Evolutionary conservation across 2,113 vertebrate species (phyloP), one percentile per base, ranked within the genome.

Genomic region (Trematocara zebra): DNA sequence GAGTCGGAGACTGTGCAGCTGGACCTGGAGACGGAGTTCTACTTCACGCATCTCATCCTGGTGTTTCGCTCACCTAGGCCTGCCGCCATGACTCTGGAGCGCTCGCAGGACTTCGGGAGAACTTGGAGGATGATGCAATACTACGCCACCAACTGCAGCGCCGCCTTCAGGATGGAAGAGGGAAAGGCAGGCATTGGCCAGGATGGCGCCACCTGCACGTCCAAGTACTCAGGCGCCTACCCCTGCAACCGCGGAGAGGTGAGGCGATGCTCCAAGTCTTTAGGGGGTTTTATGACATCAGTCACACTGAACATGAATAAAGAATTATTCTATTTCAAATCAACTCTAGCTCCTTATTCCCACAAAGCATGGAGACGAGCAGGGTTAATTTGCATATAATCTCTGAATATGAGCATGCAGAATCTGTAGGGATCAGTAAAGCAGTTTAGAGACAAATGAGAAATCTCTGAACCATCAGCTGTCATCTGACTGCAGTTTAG

Each of bases 231-330:
- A 0, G 95, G 91, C 57, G 96, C 97, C 17, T 96, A 96, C 78
- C 99, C 99, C 31, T 99, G 99, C 94, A 97, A 95, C 3, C 96
- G 97, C 88, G 99, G 99, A 96, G 99, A 99, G 98, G 98, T 99
- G 95, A 94, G 94, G 74, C 53, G 51, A 14, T 56, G 23, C 47
- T 78, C 7, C 40, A 3, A 33, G 61, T 83, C 26, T 57, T 44
- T 72, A 26, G 67, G 40, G 69, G 26, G 9, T 17, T 74, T 74
- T 28, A 47, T 74, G 42, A 33, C 15, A 28, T 47, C 42, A 49
- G 44, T 76, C 42, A 76, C 44, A 49, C 69, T 49, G 6, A 18
- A n/a, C 9, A 18, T 8, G 3, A 76, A 31, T 76, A 31, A 31
- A 49, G 23, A 31, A 11, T 18, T 49, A 49, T 69, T 69, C 64